Evolutionary conservation across 2,888 invertebrate genomes (phyloP), one percentile per base, ranked within the genome.

Genomic region (Cheilosia scutellata): DNA sequence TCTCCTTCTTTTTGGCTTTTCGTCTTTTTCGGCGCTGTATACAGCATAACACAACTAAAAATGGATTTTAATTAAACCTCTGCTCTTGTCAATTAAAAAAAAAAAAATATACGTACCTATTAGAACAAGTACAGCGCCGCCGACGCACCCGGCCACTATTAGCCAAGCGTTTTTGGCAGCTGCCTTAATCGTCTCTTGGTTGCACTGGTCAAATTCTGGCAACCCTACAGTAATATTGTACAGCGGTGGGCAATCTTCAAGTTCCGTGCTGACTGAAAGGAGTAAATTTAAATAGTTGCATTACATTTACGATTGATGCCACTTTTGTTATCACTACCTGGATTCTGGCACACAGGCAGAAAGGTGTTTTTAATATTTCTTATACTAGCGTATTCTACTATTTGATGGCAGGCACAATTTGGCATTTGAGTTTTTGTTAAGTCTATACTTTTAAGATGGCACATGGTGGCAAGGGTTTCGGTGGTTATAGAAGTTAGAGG

Each of bases 381-480:
- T 75, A 88, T 87, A 80, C 89, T 89, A 29, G 91, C 89, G 88
- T 92, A 91, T 68, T 89, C 89, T 79, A 90, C 89, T 55, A 91
- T 89, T 88, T 90, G 90, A 83, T 92, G 91, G 88, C 92, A 92
- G 75, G 88, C 88, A 87, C 91, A 90, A 60, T 88, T 82, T 83
- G 90, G 88, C 49, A 92, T 87, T 78, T 89, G 66, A 7, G 91
- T 90, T 77, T 90, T 89, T 63, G 90, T 90, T 89, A 94, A 89
- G 89, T 95, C 95, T 47, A 96, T 93, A 82, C 92, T 93, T 79
- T 92, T 92, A 37, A 96, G 91, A 79, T 94, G 94, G 90, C 96
- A 96, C 92, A 95, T 93, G 2, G 93, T 91, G 0, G 95, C 94
- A 87, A 96, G 93, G 68, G 94, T 94, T 31, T 93, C 91, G 4